These are phyloP conservation scores for Cavia aperea DNA, from an alignment of 2,113 vertebrate species.

Conservation along the genomic window DNA sequence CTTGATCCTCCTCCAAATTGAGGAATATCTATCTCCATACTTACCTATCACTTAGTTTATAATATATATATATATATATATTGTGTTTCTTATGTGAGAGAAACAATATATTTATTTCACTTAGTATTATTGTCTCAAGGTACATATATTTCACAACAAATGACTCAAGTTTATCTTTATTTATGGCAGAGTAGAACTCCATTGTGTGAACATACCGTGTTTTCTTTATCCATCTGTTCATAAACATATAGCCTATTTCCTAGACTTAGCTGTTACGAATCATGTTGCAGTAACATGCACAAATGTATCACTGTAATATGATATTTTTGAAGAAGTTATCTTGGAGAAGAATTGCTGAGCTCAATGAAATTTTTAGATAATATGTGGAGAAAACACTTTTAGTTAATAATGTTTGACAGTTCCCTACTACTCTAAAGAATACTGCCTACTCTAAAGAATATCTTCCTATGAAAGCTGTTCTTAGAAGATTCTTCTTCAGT, in stretches of 20 bases:
- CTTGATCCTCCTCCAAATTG: neutral
- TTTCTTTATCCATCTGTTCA: neutral
- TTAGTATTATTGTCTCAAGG: neutral
- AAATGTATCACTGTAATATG: too few relatives aligned
- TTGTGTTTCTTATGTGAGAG: neutral
- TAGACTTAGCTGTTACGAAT: neutral
- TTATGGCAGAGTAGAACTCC: neutral
- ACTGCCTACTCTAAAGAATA: neutral
- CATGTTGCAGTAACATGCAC: neutral
- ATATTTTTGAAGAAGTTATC: too few relatives aligned
- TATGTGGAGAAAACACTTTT: neutral
- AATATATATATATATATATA: neutral
- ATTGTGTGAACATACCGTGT: neutral
- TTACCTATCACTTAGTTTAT: neutral
- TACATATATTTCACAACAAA: neutral
- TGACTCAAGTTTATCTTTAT: neutral
- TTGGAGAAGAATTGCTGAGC: too few relatives aligned
- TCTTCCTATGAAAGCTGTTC: neutral
- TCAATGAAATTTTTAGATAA: neutral
- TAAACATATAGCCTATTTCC: neutral
- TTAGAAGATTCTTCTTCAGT: neutral
- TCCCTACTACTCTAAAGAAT: neutral
- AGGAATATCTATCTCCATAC: neutral
- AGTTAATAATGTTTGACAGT: neutral
- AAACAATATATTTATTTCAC: neutral